These are phyloP conservation scores for Drosophila differens DNA, from an alignment of 2,888 invertebrate species.

Conservation along the genomic window DNA sequence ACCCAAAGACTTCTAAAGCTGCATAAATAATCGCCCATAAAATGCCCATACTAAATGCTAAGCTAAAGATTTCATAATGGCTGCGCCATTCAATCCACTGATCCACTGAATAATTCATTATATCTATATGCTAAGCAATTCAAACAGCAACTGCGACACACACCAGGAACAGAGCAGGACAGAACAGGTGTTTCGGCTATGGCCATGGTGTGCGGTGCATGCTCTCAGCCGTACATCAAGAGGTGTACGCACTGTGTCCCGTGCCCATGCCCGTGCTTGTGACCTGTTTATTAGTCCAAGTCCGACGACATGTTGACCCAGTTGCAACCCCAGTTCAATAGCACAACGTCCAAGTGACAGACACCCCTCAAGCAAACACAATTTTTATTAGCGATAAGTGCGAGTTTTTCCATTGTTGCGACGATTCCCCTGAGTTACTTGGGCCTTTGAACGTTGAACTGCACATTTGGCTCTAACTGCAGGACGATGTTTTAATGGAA, in stretches of 20 bases:
- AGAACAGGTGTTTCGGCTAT: conserved; percentile 35
- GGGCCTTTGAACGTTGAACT: not conserved
- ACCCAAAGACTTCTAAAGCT: conserved; percentile 19
- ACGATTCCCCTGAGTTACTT: not conserved
- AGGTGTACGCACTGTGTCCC: conserved; percentile 12
- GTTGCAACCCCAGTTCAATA: conserved; percentile 48
- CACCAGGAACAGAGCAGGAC: conserved; percentile 27
- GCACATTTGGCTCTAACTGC: not conserved
- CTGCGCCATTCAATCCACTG: conserved; percentile 22
- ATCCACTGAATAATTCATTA: conserved; percentile 66
- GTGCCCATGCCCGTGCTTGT: conserved; percentile 30
- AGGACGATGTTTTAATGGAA: not conserved
- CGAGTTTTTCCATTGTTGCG: not conserved
- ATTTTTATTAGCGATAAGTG: not conserved
- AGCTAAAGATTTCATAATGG: conserved; percentile 49
- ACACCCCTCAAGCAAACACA: not conserved
- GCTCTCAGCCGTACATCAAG: not conserved
- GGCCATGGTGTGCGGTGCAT: not conserved
- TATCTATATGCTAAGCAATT: conserved; percentile 53
- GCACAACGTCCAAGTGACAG: not conserved
- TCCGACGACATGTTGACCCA: conserved; percentile 54
- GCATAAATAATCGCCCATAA: conserved; percentile 62
- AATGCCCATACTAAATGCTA: conserved; percentile 56
- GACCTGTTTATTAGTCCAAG: conserved; percentile 66
- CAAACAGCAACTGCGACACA: conserved; percentile 56